A percentile compares a stretch with the other conserved stretches of the same genome.
Evolutionary conservation across 2,888 invertebrate species (phyloP).

Genomic region (Synanthedon tipuliformis): DNA sequence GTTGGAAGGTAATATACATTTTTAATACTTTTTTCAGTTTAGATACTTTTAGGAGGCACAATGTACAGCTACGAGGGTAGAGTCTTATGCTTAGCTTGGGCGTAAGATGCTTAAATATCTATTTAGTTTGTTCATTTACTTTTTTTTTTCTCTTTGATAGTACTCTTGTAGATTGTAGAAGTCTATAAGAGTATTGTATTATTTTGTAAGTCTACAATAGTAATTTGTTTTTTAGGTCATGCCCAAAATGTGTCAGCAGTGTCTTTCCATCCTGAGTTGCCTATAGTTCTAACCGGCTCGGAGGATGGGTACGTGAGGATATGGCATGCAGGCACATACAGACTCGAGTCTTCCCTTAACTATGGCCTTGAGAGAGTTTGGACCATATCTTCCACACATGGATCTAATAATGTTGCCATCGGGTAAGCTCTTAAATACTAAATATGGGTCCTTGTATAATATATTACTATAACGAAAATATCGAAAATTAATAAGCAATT

Average conservation of each 20-base stretch:
- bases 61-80: too few species aligned
- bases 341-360: slow-evolving; percentile 95
- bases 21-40: background rate
- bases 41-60: too few species aligned
- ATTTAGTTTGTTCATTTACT: background rate
- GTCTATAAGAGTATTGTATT: too few species aligned
- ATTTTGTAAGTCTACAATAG: background rate
- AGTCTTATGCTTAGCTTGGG: too few species aligned
- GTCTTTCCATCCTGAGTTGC: slow-evolving; percentile 97
- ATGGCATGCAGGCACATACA: slow-evolving; percentile 99
- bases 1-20: slow-evolving; percentile 73
- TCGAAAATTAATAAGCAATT: background rate
- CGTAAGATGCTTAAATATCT: background rate
- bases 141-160: background rate
- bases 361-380: slow-evolving; percentile 98
- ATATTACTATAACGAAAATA: background rate
- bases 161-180: background rate
- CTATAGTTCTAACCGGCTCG: slow-evolving; percentile 95
- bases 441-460: background rate
- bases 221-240: slow-evolving; percentile 72
- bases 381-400: slow-evolving; percentile 93
- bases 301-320: slow-evolving; percentile 98
- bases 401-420: slow-evolving; percentile 95
- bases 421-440: slow-evolving; percentile 64
- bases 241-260: slow-evolving; percentile 96